These are phyloP conservation scores for Acanthurus tractus DNA, from an alignment of 2,797 vertebrate genomes.

Conservation along the genomic window DNA sequence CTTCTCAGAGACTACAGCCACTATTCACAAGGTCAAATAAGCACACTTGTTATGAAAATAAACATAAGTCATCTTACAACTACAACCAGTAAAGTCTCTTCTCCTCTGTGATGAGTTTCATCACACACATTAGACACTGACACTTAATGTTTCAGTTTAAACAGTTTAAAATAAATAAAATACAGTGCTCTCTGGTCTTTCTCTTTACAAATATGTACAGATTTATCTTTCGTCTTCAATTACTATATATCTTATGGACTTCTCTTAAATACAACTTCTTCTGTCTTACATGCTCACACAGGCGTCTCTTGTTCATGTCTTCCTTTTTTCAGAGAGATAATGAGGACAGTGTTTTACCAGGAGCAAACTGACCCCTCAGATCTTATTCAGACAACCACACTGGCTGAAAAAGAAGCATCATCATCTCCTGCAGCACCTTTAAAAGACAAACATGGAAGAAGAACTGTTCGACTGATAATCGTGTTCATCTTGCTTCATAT, in stretches of 20 bases:
- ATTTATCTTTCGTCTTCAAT: too few species aligned
- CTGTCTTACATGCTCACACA: conserved; percentile 6
- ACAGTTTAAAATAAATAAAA: neutral
- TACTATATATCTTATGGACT: neutral
- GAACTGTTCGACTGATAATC: neutral
- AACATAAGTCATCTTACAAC: neutral
- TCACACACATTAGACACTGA: conserved; percentile 8
- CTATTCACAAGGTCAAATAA: neutral
- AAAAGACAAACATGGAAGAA: neutral
- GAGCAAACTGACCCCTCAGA: conserved; percentile 36
- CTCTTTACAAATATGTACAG: too few species aligned
- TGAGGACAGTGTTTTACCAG: conserved; percentile 60
- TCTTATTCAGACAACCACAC: conserved; percentile 21
- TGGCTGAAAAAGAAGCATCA: conserved; percentile 27
- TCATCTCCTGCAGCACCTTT: neutral
- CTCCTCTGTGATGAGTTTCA: neutral
- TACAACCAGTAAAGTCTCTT: neutral
- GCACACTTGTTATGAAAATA: neutral
- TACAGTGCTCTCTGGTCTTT: too few species aligned
- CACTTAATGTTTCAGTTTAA: neutral
- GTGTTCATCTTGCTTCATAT: neutral
- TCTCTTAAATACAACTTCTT: conserved; percentile 7
- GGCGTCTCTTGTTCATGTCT: conserved; percentile 22
- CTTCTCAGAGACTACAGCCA: neutral
- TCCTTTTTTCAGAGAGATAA: conserved; percentile 60